Percentiles rank a stretch among this genome's conserved stretches.
These are phyloP conservation scores for Chloroceryle amazona DNA, from an alignment of 2,797 vertebrate species.

Conservation along the genomic window DNA sequence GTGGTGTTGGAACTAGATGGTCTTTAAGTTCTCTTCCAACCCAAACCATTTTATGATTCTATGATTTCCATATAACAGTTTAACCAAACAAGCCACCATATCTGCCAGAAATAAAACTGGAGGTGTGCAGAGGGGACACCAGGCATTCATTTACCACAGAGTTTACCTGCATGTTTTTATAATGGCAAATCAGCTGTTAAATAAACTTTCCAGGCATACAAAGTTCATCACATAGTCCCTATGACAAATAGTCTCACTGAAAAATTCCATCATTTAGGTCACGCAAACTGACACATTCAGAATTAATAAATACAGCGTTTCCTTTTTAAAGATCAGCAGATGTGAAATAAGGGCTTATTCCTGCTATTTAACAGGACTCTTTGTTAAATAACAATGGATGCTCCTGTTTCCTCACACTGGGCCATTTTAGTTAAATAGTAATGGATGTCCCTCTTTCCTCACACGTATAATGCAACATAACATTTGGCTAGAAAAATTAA, in stretches of 20 bases:
- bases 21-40: no score
- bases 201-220: slow-evolving; percentile 37
- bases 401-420: slow-evolving; percentile 38
- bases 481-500: slow-evolving; percentile 63
- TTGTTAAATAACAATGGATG: neutral
- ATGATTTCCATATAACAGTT: neutral
- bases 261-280: slow-evolving; percentile 36
- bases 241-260: slow-evolving; percentile 13
- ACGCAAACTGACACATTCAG: slow-evolving; percentile 4
- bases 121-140: neutral
- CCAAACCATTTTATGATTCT: no score
- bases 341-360: slow-evolving; percentile 58
- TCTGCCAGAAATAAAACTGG: slow-evolving; percentile 34
- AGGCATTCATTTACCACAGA: neutral
- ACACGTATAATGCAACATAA: slow-evolving; percentile 76
- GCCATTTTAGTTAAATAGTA: slow-evolving; percentile 1
- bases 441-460: neutral
- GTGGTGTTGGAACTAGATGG: no score
- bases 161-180: slow-evolving; percentile 53
- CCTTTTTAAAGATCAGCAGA: slow-evolving; percentile 63
- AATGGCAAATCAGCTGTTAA: slow-evolving; percentile 60
- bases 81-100: neutral
- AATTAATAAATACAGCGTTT: slow-evolving; percentile 31
- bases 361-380: neutral
- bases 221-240: slow-evolving; percentile 43